Conservation (phyloP, 1,140 invertebrate genomes). For the Hyposmocoma kahamanoa region DNA sequence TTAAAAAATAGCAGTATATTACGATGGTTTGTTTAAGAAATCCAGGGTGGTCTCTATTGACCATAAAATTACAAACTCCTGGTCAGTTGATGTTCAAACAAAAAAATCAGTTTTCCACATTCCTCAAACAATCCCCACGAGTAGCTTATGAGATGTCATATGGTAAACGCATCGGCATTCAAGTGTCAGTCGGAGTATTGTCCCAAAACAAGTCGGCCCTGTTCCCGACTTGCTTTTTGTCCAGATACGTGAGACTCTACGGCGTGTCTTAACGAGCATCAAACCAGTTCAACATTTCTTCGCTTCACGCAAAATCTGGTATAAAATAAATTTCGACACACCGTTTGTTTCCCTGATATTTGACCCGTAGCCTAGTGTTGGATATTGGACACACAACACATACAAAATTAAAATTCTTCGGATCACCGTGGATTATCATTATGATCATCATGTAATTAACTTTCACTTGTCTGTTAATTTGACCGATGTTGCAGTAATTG, state of each 20-base stretch:
- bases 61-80: too few relatives aligned
- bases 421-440: slow-evolving; percentile 15
- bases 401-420: slow-evolving; percentile 19
- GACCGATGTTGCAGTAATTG: slow-evolving; percentile 48
- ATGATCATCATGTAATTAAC: slow-evolving; percentile 40
- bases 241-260: slow-evolving; percentile 58
- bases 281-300: slow-evolving; percentile 64
- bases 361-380: slow-evolving; percentile 5
- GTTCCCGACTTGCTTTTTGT: slow-evolving; percentile 57
- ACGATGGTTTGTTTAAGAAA: too few relatives aligned
- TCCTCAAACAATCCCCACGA: slow-evolving; percentile 9
- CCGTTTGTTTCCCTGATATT: slow-evolving; percentile 40
- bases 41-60: too few relatives aligned
- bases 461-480: slow-evolving; percentile 51
- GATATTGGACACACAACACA: background rate
- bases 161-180: slow-evolving; percentile 58
- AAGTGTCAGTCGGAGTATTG: slow-evolving; percentile 58
- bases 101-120: slow-evolving; percentile 2
- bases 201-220: slow-evolving; percentile 54
- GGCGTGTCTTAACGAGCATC: slow-evolving; percentile 63
- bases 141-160: slow-evolving; percentile 31
- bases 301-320: slow-evolving; percentile 61
- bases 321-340: slow-evolving; percentile 55
- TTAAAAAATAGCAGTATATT: too few relatives aligned
- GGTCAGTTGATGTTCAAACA: background rate